Evolutionary conservation across 1,140 invertebrate genomes (phyloP).

Genomic region (Drosophila pandora): DNA sequence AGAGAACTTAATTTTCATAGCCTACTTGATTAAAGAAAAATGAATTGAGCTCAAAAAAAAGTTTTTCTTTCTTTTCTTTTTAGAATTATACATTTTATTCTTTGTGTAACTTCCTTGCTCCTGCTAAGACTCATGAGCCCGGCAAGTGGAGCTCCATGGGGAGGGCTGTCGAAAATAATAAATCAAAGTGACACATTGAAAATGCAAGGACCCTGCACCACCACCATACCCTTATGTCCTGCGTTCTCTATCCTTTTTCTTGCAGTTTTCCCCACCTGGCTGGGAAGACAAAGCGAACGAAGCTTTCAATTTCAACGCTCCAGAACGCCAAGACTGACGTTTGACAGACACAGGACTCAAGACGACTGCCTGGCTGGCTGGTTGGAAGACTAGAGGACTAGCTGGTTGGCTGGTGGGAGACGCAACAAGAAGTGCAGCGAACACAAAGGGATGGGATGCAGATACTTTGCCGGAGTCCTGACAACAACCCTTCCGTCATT

Average conservation of each 20-base stretch:
- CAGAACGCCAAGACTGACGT: conserved; percentile 45
- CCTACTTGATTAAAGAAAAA: neutral
- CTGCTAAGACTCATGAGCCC: conserved; percentile 16
- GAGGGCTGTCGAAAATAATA: conserved; percentile 69
- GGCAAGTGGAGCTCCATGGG: conserved; percentile 17
- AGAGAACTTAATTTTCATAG: neutral
- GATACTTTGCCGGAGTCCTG: conserved; percentile 15
- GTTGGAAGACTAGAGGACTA: neutral
- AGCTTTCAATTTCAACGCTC: conserved; percentile 66
- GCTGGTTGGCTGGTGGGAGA: neutral
- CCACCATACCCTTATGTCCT: neutral
- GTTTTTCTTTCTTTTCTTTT: neutral
- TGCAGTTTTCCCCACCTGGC: conserved; percentile 28
- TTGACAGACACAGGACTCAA: conserved; percentile 53
- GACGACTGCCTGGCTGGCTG: neutral
- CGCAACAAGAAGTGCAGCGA: conserved; percentile 36
- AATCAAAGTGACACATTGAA: conserved; percentile 65
- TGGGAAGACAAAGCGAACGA: conserved; percentile 31
- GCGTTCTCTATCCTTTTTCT: conserved; percentile 1
- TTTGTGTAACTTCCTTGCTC: conserved; percentile 1
- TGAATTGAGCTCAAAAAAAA: neutral
- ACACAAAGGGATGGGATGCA: conserved; percentile 16
- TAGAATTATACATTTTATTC: neutral
- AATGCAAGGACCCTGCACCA: conserved; percentile 26
- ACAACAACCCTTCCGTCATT: conserved; percentile 43